A percentile compares a stretch with the other conserved stretches of the same genome.
Evolutionary conservation across 64 coral and sea anemone genomes (phyloP).

Genomic region (Montipora efflorescens): DNA sequence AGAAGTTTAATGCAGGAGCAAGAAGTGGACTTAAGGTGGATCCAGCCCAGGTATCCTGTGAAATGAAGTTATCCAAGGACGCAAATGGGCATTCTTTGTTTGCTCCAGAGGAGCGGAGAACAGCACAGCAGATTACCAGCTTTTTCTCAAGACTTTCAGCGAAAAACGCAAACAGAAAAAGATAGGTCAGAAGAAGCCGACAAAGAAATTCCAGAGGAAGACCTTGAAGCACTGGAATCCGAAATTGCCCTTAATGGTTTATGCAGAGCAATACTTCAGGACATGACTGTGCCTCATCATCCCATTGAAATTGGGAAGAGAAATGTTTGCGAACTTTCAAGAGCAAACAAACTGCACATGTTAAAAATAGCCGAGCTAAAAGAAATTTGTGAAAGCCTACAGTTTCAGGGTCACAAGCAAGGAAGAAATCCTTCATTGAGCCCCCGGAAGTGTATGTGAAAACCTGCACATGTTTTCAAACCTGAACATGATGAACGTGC

Average conservation of each 20-base stretch:
- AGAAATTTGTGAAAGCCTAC: conserved; percentile 48
- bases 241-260: conserved; percentile 51
- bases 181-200: conserved; percentile 14
- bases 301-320: conserved; percentile 43
- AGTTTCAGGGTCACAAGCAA: conserved; percentile 34
- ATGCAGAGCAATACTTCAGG: conserved; percentile 8
- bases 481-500: background rate
- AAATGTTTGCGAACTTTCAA: conserved; percentile 61
- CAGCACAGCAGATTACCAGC: conserved; percentile 62
- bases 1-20: conserved; percentile 51
- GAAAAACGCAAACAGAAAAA: conserved; percentile 9
- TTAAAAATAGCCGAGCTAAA: conserved; percentile 64
- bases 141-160: conserved; percentile 63
- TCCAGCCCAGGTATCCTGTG: conserved; percentile 50
- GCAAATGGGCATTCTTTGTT: conserved; percentile 45
- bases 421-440: conserved; percentile 62
- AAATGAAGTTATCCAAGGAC: conserved; percentile 71
- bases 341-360: conserved; percentile 42
- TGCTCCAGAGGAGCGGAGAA: conserved; percentile 65
- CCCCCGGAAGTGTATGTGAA: conserved; percentile 3
- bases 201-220: conserved; percentile 53
- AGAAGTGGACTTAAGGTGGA: conserved; percentile 62
- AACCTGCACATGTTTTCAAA: conserved; percentile 37
- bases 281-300: conserved; percentile 5
- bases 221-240: conserved; percentile 28